A percentile compares a stretch with the other conserved stretches of the same genome.
Conservation (phyloP, 2,888 invertebrate genomes). For the Drosophila meridionalis region DNA sequence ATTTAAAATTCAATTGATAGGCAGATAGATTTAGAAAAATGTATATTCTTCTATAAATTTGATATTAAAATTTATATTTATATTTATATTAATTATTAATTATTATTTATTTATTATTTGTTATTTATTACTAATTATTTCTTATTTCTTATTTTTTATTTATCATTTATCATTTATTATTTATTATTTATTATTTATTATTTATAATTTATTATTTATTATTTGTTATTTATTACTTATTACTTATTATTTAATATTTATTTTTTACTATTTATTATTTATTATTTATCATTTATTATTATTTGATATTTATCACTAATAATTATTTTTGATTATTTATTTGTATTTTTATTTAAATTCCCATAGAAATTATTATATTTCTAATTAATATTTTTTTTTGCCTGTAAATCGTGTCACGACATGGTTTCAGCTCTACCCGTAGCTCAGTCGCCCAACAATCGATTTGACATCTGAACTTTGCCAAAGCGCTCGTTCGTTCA, state of each 20-base stretch:
- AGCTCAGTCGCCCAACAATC: conserved; percentile 52
- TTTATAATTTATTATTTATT: not conserved
- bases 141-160: too few relatives aligned
- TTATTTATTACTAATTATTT: too few relatives aligned
- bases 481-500: conserved; percentile 6
- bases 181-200: not conserved
- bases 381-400: not conserved
- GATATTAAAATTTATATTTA: too few relatives aligned
- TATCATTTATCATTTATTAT: not conserved
- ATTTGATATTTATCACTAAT: not conserved
- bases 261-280: not conserved
- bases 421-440: not conserved
- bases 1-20: too few relatives aligned
- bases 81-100: too few relatives aligned
- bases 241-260: not conserved
- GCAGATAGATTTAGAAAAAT: too few relatives aligned
- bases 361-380: not conserved
- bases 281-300: not conserved
- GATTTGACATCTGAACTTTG: conserved; percentile 73
- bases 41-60: too few relatives aligned
- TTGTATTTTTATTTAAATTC: not conserved
- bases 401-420: not conserved
- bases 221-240: not conserved
- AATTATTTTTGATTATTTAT: not conserved
- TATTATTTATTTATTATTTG: too few relatives aligned